Evolutionary conservation across 2,888 invertebrate genomes (phyloP).

Genomic region (Steinernema scapterisci): DNA sequence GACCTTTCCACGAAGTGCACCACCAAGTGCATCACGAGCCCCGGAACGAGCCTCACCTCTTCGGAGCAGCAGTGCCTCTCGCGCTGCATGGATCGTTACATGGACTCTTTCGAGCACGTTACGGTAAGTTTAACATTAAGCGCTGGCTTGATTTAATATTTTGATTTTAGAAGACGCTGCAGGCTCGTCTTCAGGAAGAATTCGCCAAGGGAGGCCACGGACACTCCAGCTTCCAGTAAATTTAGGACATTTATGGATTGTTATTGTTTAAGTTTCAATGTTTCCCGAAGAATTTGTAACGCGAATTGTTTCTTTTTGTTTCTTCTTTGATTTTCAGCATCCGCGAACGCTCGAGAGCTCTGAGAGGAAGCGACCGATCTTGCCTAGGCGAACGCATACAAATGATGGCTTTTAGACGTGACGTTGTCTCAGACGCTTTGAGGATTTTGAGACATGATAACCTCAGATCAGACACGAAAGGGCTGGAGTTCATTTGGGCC

Average conservation of each 20-base stretch:
- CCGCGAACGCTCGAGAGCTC: too few species aligned
- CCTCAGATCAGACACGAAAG: too few species aligned
- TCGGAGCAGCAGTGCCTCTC: slow-evolving; percentile 63
- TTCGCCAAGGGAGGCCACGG: slow-evolving; percentile 66
- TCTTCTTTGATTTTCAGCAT: too few species aligned
- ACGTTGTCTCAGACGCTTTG: too few species aligned
- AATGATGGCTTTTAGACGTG: too few species aligned
- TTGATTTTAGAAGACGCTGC: slow-evolving; percentile 86
- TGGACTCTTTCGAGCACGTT: slow-evolving; percentile 38
- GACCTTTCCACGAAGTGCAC: slow-evolving; percentile 66
- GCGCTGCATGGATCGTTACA: slow-evolving; percentile 56
- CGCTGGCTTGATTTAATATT: slow-evolving; percentile 73
- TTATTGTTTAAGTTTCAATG: slow-evolving; percentile 2
- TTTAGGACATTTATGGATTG: neutral
- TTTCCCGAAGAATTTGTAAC: too few species aligned
- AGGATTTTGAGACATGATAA: too few species aligned
- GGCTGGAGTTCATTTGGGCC: too few species aligned
- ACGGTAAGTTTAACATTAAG: neutral
- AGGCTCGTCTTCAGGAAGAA: slow-evolving; percentile 83
- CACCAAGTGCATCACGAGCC: slow-evolving; percentile 61
- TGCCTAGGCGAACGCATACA: too few species aligned
- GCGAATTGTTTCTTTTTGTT: too few species aligned
- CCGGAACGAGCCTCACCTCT: slow-evolving; percentile 56
- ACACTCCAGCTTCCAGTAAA: slow-evolving; percentile 45
- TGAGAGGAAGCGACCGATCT: too few species aligned